Evolutionary conservation across 1,140 invertebrate species (phyloP), one percentile per base, ranked within the genome.

Genomic region (Tigriopus japonicus): DNA sequence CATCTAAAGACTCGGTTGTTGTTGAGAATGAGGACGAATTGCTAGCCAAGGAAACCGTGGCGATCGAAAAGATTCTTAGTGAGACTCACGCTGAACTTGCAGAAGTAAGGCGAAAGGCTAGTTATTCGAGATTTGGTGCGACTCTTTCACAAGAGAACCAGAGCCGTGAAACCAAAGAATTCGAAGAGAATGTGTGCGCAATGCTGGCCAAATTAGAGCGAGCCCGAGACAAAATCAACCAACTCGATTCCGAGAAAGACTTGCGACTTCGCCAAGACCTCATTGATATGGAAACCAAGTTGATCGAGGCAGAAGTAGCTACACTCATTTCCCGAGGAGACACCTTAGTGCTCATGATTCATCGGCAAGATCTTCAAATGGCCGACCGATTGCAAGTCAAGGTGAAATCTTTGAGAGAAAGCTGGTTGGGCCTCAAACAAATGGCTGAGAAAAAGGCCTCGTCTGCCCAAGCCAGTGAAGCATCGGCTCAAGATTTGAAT

Each of bases 261-360:
- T 59, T 42, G 35, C n/a, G 17, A 63, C 69, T 63, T 15, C 54
- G 67, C 61, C 7, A 62, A 81, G 80, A 74, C 80, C 24, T 59
- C 54, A 66, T 82, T 40, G 81, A 82, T 64, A 72, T 75, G 62
- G 80, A 82, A 70, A 68, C 81, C 40, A 78, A 77, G 28, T 72
- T 72, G 52, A 69, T 86, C 58, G 83, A 85, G 6, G 83, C 84
- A 0, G 84, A 86, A 69, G 84, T 83, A 56, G 84, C 84, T 12
- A 79, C 80, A 49, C 71, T 86, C 15, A 86, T 87, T 51, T 86
- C 83, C 13, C 79, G 79, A 67, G 84, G 85, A 1, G 84, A 87
- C 68, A 80, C 81, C 49, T 71, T 87, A 40, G 81, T 86, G 0
- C 73, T 82, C 64, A 76, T 75, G 59, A 78, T 81, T 1, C 80